Evolutionary conservation across 1,140 invertebrate genomes (phyloP).

Genomic region (Lepidotrigona ventralis): DNA sequence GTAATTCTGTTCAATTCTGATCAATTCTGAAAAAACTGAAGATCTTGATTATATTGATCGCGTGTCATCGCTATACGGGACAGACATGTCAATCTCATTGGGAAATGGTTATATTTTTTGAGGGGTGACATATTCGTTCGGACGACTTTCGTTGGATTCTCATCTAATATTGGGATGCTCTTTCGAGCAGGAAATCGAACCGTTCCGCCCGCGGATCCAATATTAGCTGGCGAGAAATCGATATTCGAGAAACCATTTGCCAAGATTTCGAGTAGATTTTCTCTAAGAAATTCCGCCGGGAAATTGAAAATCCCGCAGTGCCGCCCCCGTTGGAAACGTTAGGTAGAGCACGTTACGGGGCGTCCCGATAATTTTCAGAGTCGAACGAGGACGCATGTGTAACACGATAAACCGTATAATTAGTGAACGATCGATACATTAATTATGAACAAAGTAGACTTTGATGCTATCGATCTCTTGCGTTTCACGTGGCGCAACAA

Average conservation of each 20-base stretch:
- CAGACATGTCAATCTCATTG: neutral
- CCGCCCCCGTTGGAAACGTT: neutral
- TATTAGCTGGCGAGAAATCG: slow-evolving; percentile 12
- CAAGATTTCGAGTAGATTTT: neutral
- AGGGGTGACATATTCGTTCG: neutral
- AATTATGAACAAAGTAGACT: neutral
- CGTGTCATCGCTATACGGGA: too few relatives aligned
- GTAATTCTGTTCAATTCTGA: too few relatives aligned
- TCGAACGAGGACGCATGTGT: neutral
- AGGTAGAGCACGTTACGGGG: neutral
- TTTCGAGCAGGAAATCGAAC: slow-evolving; percentile 22
- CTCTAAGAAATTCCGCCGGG: slow-evolving; percentile 12
- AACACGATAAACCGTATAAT: neutral
- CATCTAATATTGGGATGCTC: neutral
- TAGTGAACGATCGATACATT: neutral
- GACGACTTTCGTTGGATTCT: neutral
- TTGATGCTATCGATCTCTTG: too few relatives aligned
- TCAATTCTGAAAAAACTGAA: too few relatives aligned
- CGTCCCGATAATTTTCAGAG: neutral
- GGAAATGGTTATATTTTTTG: neutral
- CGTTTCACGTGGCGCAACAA: too few relatives aligned
- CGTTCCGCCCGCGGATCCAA: slow-evolving; percentile 3
- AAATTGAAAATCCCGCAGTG: slow-evolving; percentile 3
- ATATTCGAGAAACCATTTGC: slow-evolving; percentile 8
- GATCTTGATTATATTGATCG: too few relatives aligned